phyloP scores from a whole-genome alignment of 2,797 vertebrate species.

The Parauchenoglanis ngamensis region DNA sequence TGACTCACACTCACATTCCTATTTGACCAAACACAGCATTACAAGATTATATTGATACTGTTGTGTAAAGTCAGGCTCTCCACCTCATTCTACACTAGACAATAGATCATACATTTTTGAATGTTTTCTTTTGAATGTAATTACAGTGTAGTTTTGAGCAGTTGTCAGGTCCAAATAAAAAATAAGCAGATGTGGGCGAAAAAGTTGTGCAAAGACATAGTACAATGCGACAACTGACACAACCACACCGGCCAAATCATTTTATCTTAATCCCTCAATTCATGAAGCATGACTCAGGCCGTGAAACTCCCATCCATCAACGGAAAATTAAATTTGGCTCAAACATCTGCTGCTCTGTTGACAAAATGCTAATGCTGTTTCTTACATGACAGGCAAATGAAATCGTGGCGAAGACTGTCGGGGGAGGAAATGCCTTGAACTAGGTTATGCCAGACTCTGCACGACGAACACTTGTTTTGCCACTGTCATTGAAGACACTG shows the following conservation, averaged over 20 bases:
- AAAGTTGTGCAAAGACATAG: conserved; percentile 1
- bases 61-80: conserved; percentile 16
- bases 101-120: neutral
- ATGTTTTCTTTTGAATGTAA: neutral
- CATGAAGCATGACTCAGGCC: neutral
- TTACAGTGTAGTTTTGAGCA: neutral
- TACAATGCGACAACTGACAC: neutral
- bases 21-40: neutral
- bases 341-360: conserved; percentile 56
- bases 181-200: neutral
- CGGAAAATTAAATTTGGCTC: neutral
- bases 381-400: conserved; percentile 43
- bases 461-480: conserved; percentile 26
- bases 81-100: neutral
- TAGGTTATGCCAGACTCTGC: conserved; percentile 12
- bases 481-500: conserved; percentile 30
- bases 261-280: neutral
- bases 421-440: conserved; percentile 39
- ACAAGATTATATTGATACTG: conserved; percentile 2
- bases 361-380: conserved; percentile 59
- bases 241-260: neutral
- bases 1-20: conserved; percentile 13
- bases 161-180: neutral
- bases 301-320: neutral
- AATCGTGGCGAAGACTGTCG: conserved; percentile 46